Percentiles rank a stretch among this genome's conserved stretches.
These are phyloP conservation scores for Drosophila helvetica DNA, from an alignment of 2,888 invertebrate genomes.

Conservation along the genomic window DNA sequence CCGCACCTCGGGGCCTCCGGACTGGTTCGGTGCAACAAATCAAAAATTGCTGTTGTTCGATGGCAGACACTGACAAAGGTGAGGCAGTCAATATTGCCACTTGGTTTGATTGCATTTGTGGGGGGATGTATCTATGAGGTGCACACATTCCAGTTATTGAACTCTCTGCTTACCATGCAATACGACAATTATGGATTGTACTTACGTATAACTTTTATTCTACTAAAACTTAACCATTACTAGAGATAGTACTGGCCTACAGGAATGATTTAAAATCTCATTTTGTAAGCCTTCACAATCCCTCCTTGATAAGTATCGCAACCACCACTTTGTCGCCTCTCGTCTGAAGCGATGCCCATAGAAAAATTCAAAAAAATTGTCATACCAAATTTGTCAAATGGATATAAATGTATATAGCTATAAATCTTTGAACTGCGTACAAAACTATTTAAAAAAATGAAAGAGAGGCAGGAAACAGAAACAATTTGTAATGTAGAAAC, in stretches of 20 bases:
- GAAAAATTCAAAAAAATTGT: too few relatives aligned
- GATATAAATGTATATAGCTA: too few relatives aligned
- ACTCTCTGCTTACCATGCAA: not conserved
- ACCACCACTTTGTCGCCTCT: not conserved
- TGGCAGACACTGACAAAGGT: slow-evolving; percentile 6
- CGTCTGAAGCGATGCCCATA: slow-evolving; percentile 36
- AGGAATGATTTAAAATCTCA: too few relatives aligned
- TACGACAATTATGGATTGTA: not conserved
- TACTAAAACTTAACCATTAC: too few relatives aligned
- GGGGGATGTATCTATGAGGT: not conserved
- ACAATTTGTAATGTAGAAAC: too few relatives aligned
- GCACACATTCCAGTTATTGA: not conserved
- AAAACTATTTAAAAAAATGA: too few relatives aligned
- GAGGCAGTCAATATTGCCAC: slow-evolving; percentile 6
- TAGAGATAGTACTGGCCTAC: too few relatives aligned
- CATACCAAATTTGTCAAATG: too few relatives aligned
- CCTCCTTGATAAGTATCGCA: too few relatives aligned
- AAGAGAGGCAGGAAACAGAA: too few relatives aligned
- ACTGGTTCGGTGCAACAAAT: not conserved
- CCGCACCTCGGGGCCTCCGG: not conserved
- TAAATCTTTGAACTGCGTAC: too few relatives aligned
- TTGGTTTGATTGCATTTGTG: not conserved
- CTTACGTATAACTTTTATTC: not conserved
- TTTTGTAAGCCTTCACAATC: too few relatives aligned
- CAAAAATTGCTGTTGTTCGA: slow-evolving; percentile 11